Percentiles rank a stretch among this genome's conserved stretches.
Evolutionary conservation across 2,888 invertebrate genomes (phyloP).

Genomic region (Ochropacha duplaris): DNA sequence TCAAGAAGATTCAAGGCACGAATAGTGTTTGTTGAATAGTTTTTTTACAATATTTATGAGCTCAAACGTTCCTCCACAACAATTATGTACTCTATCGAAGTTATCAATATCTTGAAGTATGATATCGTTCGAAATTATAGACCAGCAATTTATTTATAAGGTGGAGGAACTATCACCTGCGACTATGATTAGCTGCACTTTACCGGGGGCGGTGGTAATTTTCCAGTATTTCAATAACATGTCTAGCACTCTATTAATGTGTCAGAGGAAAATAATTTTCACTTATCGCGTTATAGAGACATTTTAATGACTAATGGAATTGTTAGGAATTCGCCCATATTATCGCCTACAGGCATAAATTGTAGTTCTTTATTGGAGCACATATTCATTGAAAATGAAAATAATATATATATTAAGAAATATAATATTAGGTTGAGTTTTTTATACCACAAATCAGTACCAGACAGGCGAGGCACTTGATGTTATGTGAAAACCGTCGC

Average conservation of each 20-base stretch:
- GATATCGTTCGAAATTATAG: neutral
- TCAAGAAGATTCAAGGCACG: too few species aligned
- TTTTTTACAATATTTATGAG: too few species aligned
- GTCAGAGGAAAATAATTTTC: slow-evolving; percentile 40
- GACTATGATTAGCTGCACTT: neutral
- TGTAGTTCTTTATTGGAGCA: too few species aligned
- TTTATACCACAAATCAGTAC: too few species aligned
- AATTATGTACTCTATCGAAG: neutral
- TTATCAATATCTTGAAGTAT: neutral
- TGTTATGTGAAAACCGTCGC: too few species aligned
- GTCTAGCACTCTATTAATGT: slow-evolving; percentile 31
- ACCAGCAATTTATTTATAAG: neutral
- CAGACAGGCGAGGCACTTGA: too few species aligned
- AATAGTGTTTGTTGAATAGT: too few species aligned
- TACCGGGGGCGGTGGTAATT: neutral
- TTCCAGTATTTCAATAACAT: slow-evolving; percentile 25
- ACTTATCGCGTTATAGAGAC: slow-evolving; percentile 27
- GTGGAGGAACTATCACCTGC: neutral
- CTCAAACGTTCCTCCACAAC: too few species aligned
- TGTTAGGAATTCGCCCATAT: neutral
- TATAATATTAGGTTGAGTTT: too few species aligned
- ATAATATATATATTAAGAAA: too few species aligned
- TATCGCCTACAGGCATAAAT: neutral
- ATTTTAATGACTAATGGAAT: slow-evolving; percentile 29
- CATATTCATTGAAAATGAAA: too few species aligned